Evolutionary conservation across 1,140 invertebrate genomes (phyloP), one percentile per base, ranked within the genome.

Genomic region (Oreohelix idahoensis): DNA sequence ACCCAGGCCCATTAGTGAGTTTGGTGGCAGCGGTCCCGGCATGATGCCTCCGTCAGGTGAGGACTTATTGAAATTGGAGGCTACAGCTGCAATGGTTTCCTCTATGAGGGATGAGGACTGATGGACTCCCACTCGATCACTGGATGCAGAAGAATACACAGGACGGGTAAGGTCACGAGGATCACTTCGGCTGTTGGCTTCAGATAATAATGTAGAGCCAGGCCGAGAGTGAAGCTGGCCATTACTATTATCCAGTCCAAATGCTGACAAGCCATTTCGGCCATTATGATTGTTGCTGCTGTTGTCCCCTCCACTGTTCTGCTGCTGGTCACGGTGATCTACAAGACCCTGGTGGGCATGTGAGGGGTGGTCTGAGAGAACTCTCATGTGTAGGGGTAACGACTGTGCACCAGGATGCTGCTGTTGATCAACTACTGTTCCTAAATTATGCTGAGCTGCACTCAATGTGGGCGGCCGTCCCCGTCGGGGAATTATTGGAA

Each of bases 251-350:
- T 82, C 71, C 45, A 53, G 26, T 26, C 70, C 71, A 36, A 53
- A 74, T 5, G 39, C 79, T 26, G 36, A n/a, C 70, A 82, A 1
- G 10, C 71, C 71, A 17, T 20, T 42, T 26, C 79, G 36, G 70
- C 66, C 75, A 70, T 66, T 83, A 73, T 58, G 75, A 76, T 69
- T 86, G 85, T 53, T 83, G 53, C 53, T 80, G 84, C 32, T 39
- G 76, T 26, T 63, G 58, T 53, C 53, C 2, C 51, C 15, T 20
- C 32, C 51, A 77, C 53, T 70, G 26, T 1, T 75, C 35, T 58
- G 23, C 1, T 77, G 77, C 32, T 45, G 84, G 77, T 75, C 38
- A 42, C n/a, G 71, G 45, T 81, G 69, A 23, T 81, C 79, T 20
- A 71, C 79, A 0, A 81, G 39, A 32, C 63, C 29, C 0, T 26